Conservation (phyloP, 2,113 vertebrate species). For the Harpagus bidentatus region DNA sequence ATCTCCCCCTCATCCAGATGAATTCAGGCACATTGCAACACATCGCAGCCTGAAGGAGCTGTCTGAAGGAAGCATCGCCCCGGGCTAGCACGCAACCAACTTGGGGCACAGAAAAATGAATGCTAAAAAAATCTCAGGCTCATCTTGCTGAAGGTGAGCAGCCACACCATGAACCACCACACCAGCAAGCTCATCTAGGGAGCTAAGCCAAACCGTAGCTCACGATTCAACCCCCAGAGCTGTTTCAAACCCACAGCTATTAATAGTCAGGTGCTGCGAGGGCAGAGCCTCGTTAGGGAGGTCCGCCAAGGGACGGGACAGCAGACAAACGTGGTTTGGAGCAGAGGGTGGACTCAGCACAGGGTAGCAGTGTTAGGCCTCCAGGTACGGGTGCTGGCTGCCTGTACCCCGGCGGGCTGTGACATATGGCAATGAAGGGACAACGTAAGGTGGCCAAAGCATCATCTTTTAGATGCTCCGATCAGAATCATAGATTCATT, state of each 20-base stretch:
- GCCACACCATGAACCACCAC: fast-evolving
- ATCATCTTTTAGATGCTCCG: neutral
- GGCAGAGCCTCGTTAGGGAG: fast-evolving
- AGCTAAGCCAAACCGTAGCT: neutral
- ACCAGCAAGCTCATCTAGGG: neutral
- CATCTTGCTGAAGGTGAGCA: fast-evolving
- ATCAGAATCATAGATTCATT: neutral
- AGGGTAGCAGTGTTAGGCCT: neutral
- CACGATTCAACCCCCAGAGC: neutral
- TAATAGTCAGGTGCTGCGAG: neutral
- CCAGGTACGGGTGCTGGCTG: neutral
- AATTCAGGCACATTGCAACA: neutral
- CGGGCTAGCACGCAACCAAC: neutral
- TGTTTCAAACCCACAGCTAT: neutral
- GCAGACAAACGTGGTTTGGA: fast-evolving
- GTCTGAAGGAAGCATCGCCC: neutral
- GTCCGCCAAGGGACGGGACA: neutral
- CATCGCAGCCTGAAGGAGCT: fast-evolving
- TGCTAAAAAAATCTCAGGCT: neutral
- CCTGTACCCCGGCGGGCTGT: fast-evolving
- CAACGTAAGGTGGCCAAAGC: neutral
- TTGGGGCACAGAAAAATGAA: neutral
- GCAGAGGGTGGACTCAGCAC: neutral
- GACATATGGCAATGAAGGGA: neutral
- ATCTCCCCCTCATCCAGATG: neutral